These are phyloP conservation scores for Catocala nupta DNA, from an alignment of 2,888 invertebrate species.

Conservation along the genomic window DNA sequence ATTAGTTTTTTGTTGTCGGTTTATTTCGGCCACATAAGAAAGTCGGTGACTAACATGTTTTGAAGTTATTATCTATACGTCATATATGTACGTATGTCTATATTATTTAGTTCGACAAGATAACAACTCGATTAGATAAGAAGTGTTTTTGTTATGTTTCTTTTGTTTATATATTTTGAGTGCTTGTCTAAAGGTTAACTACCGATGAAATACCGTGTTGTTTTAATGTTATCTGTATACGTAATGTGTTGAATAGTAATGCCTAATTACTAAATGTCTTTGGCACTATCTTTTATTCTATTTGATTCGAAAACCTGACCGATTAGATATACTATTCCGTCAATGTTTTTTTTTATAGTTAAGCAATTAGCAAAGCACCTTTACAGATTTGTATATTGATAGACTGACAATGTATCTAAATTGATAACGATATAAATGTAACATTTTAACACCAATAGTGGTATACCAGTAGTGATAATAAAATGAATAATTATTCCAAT, in stretches of 20 bases:
- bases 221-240: neutral
- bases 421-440: no score
- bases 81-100: constrained; percentile 19
- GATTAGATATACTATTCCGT: no score
- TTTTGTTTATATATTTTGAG: constrained; percentile 22
- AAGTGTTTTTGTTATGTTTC: constrained; percentile 29
- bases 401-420: no score
- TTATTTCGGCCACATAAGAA: constrained; percentile 20
- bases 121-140: constrained; percentile 40
- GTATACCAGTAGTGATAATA: no score
- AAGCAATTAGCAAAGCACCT: no score
- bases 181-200: constrained; percentile 19
- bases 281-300: no score
- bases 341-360: no score
- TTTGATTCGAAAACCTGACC: no score
- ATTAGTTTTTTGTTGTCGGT: constrained; percentile 10
- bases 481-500: no score
- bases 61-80: constrained; percentile 28
- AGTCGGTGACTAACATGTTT: constrained; percentile 29
- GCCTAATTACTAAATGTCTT: no score
- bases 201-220: constrained; percentile 2
- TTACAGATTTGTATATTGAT: no score
- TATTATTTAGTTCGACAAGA: constrained; percentile 25
- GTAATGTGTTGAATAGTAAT: constrained; percentile 8
- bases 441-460: no score